A percentile compares a stretch with the other conserved stretches of the same genome.
These are phyloP conservation scores for Pristionchus pacificus DNA, from an alignment of 1,140 invertebrate species.

Conservation along the genomic window DNA sequence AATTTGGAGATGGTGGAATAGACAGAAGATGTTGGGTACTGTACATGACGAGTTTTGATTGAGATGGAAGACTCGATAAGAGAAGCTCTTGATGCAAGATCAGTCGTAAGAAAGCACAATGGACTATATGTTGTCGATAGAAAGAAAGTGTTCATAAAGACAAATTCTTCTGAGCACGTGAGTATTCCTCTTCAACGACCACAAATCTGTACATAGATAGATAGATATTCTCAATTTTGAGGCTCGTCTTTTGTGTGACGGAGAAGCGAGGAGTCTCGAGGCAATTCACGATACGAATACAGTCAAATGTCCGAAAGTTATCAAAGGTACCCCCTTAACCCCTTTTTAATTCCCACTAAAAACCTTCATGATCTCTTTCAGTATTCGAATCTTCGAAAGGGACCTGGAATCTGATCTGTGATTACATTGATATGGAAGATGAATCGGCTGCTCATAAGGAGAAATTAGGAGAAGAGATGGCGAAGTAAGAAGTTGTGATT, in stretches of 20 bases:
- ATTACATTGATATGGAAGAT: neutral
- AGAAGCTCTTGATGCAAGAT: neutral
- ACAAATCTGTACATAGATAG: neutral
- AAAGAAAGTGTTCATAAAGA: neutral
- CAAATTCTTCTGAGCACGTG: neutral
- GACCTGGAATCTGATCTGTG: neutral
- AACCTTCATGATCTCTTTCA: neutral
- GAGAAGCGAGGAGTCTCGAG: conserved; percentile 11
- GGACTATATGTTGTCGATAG: neutral
- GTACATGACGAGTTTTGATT: neutral
- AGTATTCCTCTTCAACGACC: no score
- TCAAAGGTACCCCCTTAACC: no score
- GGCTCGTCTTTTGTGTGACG: conserved; percentile 6
- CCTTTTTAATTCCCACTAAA: no score
- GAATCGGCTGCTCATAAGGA: neutral
- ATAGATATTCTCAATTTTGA: neutral
- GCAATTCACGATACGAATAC: conserved; percentile 13
- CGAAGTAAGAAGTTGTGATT: neutral
- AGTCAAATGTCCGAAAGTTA: conserved; percentile 12
- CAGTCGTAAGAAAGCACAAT: neutral
- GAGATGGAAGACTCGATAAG: neutral
- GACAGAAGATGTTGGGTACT: neutral
- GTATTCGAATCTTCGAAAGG: neutral
- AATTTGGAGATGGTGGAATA: no score
- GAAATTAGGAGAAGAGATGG: neutral